Conservation (phyloP, 2,888 invertebrate species). For the Leptopilina drosophilae region DNA sequence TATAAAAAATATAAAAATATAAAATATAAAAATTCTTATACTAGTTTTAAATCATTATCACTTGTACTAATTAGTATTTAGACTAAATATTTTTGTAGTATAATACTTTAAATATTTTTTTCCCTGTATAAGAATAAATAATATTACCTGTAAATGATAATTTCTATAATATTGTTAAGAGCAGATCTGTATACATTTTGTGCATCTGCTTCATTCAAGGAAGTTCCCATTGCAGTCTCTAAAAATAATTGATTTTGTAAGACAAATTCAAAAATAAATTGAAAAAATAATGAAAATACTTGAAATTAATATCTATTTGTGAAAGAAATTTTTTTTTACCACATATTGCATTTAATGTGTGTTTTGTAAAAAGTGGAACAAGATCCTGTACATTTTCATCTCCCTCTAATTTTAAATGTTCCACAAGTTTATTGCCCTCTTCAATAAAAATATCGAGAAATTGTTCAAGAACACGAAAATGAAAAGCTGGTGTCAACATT, state of each 20-base stretch:
- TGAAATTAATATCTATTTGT: neutral
- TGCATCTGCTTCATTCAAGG: conserved; percentile 1
- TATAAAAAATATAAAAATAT: no score
- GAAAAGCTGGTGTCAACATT: conserved; percentile 43
- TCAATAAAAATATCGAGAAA: conserved; percentile 75
- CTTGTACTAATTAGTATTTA: no score
- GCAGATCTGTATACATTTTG: conserved; percentile 34
- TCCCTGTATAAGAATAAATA: no score
- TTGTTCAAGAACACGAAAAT: conserved; percentile 75
- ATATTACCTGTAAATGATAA: conserved; percentile 46
- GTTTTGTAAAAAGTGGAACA: conserved; percentile 79
- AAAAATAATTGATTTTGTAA: neutral
- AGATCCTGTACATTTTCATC: conserved; percentile 74
- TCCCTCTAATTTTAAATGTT: conserved; percentile 63
- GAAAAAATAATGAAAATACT: neutral
- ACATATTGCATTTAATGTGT: conserved; percentile 83
- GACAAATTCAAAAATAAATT: neutral
- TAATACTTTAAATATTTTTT: no score
- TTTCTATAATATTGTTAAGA: conserved; percentile 42
- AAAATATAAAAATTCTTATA: no score
- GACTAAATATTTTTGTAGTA: no score
- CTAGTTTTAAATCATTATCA: no score
- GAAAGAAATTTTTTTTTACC: conserved; percentile 75
- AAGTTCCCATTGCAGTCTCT: conserved; percentile 39
- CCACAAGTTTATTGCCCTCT: conserved; percentile 74